Percentiles rank a stretch among this genome's conserved stretches.
Conservation (phyloP, 2,113 vertebrate genomes). For the Chaetodon auriga region DNA sequence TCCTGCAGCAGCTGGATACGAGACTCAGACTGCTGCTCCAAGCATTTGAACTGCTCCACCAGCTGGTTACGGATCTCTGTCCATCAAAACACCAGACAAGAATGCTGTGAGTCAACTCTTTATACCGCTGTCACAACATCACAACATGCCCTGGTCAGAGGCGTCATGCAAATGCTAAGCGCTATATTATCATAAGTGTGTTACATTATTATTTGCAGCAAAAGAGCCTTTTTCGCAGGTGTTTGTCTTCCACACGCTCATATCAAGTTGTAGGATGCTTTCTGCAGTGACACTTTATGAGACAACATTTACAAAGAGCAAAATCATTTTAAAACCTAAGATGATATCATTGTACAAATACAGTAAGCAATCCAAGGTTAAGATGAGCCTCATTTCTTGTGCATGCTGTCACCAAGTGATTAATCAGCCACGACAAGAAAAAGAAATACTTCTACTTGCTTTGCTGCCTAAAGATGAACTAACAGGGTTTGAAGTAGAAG, state of each 20-base stretch:
- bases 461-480: too few species aligned
- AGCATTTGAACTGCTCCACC: conserved; percentile 98
- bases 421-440: background rate
- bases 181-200: background rate
- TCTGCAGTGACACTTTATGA: background rate
- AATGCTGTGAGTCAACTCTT: conserved; percentile 22
- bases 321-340: background rate
- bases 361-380: background rate
- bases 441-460: background rate
- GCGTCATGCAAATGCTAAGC: background rate
- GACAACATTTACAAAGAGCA: background rate
- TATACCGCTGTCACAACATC: conserved; percentile 5
- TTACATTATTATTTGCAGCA: background rate
- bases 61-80: conserved; percentile 98
- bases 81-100: conserved; percentile 43
- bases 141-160: background rate
- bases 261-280: background rate
- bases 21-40: conserved; percentile 98
- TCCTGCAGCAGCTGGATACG: conserved; percentile 98
- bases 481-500: too few species aligned
- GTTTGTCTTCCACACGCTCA: background rate
- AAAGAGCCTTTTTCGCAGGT: background rate
- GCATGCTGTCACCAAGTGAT: background rate
- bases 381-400: background rate
- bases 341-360: background rate